Evolutionary conservation across 1,140 invertebrate species (phyloP).

Genomic region (Leptopilina clavipes): DNA sequence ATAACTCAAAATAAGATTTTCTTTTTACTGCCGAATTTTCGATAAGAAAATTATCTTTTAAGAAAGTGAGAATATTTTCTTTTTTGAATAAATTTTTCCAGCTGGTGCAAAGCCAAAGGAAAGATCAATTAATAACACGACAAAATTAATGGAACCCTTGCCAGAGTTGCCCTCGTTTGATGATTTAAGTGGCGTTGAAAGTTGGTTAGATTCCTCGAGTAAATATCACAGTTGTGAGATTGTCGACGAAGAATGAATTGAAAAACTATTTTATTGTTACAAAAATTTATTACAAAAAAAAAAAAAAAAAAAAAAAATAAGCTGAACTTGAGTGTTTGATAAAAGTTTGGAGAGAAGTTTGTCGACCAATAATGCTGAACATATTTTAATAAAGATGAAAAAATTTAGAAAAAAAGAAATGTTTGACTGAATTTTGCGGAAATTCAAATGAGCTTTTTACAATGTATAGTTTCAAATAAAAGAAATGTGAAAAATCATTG

Average conservation of each 20-base stretch:
- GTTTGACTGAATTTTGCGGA: not conserved
- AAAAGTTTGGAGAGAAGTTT: not conserved
- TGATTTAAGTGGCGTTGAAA: constrained; percentile 80
- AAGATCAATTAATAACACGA: constrained; percentile 60
- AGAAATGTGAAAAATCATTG: constrained; percentile 30
- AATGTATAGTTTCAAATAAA: constrained; percentile 30
- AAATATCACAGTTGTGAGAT: constrained; percentile 85
- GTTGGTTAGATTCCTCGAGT: constrained; percentile 82
- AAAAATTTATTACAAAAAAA: not conserved
- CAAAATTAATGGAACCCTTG: constrained; percentile 76
- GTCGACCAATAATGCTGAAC: not conserved
- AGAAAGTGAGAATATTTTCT: not conserved
- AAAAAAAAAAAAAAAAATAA: too few species aligned
- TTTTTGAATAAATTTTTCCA: constrained; percentile 32
- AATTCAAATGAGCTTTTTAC: constrained; percentile 5
- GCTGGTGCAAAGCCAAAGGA: constrained; percentile 59
- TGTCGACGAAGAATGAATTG: constrained; percentile 77
- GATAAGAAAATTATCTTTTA: not conserved
- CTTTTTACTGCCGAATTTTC: not conserved
- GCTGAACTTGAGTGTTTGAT: not conserved
- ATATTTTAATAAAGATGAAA: not conserved
- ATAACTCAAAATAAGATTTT: not conserved
- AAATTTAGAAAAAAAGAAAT: not conserved
- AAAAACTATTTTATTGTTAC: constrained; percentile 14
- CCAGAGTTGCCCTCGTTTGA: constrained; percentile 80